Conservation (phyloP, 2,797 vertebrate genomes). For the Acestrorhynchus altus region DNA sequence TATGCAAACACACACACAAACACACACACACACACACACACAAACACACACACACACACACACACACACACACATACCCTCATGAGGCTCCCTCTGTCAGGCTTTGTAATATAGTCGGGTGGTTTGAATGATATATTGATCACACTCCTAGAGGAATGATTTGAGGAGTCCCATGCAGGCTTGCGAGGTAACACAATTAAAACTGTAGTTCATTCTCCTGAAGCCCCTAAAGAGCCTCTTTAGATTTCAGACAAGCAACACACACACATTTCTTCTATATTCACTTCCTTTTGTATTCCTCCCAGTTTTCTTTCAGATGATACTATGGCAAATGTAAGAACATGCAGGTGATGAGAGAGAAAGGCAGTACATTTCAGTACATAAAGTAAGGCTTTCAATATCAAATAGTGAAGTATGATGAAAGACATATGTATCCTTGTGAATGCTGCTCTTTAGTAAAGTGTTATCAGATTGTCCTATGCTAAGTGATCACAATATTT, state of each 20-base stretch:
- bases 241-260: constrained; percentile 28
- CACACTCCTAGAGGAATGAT: constrained; percentile 65
- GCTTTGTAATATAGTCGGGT: constrained; percentile 68
- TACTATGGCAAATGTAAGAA: background rate
- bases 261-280: background rate
- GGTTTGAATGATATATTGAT: constrained; percentile 73
- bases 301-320: constrained; percentile 46
- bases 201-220: constrained; percentile 65
- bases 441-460: no score
- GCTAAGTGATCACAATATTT: no score
- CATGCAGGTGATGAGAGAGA: no score
- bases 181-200: constrained; percentile 60
- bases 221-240: constrained; percentile 43
- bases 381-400: no score
- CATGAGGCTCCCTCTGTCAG: constrained; percentile 53
- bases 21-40: constrained; percentile 32
- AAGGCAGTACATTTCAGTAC: background rate
- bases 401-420: background rate
- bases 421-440: no score
- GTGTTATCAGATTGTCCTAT: no score
- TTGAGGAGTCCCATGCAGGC: constrained; percentile 64
- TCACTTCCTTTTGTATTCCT: constrained; percentile 14
- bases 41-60: background rate
- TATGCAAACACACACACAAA: constrained; percentile 49
- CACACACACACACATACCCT: background rate